Base-by-base conservation (phyloP, 2,888 invertebrate species). In the Agonopterix subpropinquella region DNA sequence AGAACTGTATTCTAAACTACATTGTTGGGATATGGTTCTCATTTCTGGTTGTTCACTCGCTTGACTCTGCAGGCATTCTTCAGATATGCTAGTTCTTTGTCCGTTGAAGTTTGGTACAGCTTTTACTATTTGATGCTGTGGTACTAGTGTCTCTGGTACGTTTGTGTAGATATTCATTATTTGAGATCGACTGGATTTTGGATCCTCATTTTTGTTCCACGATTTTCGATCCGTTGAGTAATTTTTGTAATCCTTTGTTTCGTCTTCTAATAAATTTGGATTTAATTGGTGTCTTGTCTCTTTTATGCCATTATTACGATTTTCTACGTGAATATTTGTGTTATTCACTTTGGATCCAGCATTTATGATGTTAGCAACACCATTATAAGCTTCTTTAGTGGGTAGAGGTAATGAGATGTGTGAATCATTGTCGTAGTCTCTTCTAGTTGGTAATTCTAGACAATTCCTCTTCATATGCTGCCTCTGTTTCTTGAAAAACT, bases 401-500 rank as follows among this genome's bases (percentile, higher is more conserved):
- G 90, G 87, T 44, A 90, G 64, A 0, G 91, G 91, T n/a, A 86
- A 54, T 0, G 89, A 89, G 36, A 84, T 72, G 52, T 87, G 89
- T 0, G 88, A 89, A 58, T 89, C 89, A 41, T 83, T 84, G 44
- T 91, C 91, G 18, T 86, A 90, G 51, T 91, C 91, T 10, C 91
- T 79, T 51, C 91, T 83, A 37, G 92, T 88, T 0, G 93, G 90
- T 11, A 92, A 80, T 47, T 93, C 93, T 15, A 95, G 83, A 64
- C 94, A 94, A 62, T 92, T 93, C 50, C 93, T 91, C 65, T 93
- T 94, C 74, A 92, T 90, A 57, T 94, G 88, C 44, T 94, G 90
- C 50, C 94, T 90, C 69, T 96, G 96, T 61, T 95, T 95, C 62
- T 95, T 95, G 79, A 98, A 98, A 74, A 97, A 98, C 69, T 96